Percentiles rank a stretch among this genome's conserved stretches.
Evolutionary conservation across 2,113 vertebrate genomes (phyloP).

Genomic region (Sminthopsis crassicaudata): DNA sequence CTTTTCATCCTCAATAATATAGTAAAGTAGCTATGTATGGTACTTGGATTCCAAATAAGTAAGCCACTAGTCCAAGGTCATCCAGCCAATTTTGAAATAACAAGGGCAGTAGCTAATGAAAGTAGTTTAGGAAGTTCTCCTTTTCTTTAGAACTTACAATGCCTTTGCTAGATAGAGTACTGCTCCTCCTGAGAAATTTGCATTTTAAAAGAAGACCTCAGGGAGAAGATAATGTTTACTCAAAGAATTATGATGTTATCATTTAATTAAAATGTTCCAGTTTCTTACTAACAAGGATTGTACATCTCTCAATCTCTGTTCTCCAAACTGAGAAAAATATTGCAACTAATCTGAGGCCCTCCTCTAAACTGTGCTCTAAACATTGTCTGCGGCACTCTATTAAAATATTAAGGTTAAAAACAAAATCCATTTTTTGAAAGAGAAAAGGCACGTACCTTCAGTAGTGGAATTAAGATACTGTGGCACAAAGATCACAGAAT

Average conservation of each 20-base stretch:
- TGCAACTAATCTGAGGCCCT: neutral
- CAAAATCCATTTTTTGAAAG: neutral
- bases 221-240: neutral
- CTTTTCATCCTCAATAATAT: neutral
- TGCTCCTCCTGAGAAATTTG: neutral
- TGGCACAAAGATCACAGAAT: neutral
- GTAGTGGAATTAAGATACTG: neutral
- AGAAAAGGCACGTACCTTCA: neutral
- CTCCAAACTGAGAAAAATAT: constrained; percentile 55
- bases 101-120: neutral
- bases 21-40: neutral
- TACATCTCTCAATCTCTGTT: neutral
- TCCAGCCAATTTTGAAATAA: neutral
- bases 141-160: neutral
- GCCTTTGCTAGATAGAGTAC: neutral
- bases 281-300: constrained; percentile 43
- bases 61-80: neutral
- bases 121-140: neutral
- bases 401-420: neutral
- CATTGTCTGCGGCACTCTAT: neutral
- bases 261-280: constrained; percentile 65
- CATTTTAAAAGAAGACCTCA: neutral
- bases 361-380: neutral
- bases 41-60: neutral
- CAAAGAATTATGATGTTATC: constrained; percentile 41